Conservation (phyloP, 2,888 invertebrate genomes). For the Gymnocheta viridis region DNA sequence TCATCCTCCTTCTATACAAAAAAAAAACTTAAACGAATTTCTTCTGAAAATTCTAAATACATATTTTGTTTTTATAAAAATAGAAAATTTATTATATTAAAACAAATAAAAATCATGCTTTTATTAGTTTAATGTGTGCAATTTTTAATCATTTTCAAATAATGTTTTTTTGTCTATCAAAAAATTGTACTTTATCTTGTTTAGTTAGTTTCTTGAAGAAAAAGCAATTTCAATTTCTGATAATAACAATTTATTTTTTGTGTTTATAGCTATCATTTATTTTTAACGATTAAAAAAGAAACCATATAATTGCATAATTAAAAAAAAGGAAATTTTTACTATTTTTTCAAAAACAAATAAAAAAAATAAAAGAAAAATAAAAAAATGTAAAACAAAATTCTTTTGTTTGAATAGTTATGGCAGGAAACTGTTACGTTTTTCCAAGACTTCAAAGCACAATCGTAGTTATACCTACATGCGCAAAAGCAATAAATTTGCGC, state of each 20-base stretch:
- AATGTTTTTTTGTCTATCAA: slow-evolving; percentile 50
- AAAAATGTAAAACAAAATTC: slow-evolving; percentile 41
- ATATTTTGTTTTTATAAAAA: slow-evolving; percentile 61
- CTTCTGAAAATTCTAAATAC: slow-evolving; percentile 68
- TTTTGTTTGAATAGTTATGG: slow-evolving; percentile 1
- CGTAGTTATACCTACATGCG: too few relatives aligned
- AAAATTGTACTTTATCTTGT: slow-evolving; percentile 64
- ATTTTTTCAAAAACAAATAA: slow-evolving; percentile 69
- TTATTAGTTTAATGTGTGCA: slow-evolving; percentile 70
- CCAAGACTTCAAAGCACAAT: too few relatives aligned
- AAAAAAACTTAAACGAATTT: slow-evolving; percentile 59
- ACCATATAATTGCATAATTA: slow-evolving; percentile 67
- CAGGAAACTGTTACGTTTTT: too few relatives aligned
- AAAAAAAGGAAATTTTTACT: slow-evolving; percentile 67
- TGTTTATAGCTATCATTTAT: slow-evolving; percentile 60
- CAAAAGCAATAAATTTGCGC: too few relatives aligned
- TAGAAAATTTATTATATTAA: slow-evolving; percentile 65
- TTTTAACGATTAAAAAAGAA: slow-evolving; percentile 49
- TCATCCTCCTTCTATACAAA: slow-evolving; percentile 56
- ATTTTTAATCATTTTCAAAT: slow-evolving; percentile 62
- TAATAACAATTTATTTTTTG: slow-evolving; percentile 61
- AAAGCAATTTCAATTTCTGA: slow-evolving; percentile 46
- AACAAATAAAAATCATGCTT: slow-evolving; percentile 60
- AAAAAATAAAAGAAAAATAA: slow-evolving; percentile 63
- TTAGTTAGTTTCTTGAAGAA: slow-evolving; percentile 58